These are phyloP conservation scores for Lacanobia wlatinum DNA, from an alignment of 2,888 invertebrate species.

Conservation along the genomic window DNA sequence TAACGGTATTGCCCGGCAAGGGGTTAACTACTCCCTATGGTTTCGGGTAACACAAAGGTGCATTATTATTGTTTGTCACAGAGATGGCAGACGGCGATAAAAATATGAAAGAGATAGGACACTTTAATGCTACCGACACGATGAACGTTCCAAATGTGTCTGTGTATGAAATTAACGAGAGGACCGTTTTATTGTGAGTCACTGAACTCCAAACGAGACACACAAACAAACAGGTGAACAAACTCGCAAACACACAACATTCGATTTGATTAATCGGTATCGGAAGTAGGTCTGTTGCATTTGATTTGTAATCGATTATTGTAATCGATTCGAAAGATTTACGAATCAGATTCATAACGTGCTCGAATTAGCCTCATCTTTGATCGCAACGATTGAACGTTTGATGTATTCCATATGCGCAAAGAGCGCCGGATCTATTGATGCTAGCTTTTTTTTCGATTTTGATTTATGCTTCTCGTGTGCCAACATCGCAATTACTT, in stretches of 20 bases:
- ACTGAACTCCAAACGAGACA: constrained; percentile 75
- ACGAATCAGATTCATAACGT: constrained; percentile 38
- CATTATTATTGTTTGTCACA: constrained; percentile 52
- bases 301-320: constrained; percentile 61
- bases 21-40: constrained; percentile 22
- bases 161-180: constrained; percentile 73
- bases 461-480: constrained; percentile 58
- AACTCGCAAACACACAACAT: constrained; percentile 70
- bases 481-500: constrained; percentile 50
- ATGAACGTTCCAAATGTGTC: constrained; percentile 72
- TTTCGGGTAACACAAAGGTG: constrained; percentile 43
- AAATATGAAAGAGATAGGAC: constrained; percentile 63
- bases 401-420: constrained; percentile 60
- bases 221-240: constrained; percentile 78
- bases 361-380: constrained; percentile 60
- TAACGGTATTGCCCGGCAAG: constrained; percentile 16
- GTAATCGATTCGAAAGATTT: constrained; percentile 58
- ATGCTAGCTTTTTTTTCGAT: constrained; percentile 52
- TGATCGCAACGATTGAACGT: constrained; percentile 54
- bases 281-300: constrained; percentile 55
- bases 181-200: constrained; percentile 77
- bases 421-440: constrained; percentile 49
- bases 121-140: constrained; percentile 59
- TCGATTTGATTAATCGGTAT: constrained; percentile 55
- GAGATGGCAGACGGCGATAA: constrained; percentile 53